Conservation (phyloP, 2,888 invertebrate genomes). For the Drosophila borborema region DNA sequence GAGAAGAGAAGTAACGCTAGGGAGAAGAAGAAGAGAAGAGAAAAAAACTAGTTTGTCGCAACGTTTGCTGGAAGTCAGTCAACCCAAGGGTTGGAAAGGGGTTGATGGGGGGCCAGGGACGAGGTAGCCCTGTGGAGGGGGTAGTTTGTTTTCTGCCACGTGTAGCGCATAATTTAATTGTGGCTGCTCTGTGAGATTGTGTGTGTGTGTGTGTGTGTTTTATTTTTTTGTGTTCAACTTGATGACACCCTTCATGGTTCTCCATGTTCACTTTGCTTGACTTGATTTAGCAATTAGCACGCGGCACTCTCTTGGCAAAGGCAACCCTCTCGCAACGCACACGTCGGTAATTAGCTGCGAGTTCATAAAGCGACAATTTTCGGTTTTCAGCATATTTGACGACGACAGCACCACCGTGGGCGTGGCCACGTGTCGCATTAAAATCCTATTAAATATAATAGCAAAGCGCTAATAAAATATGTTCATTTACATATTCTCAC, state of each 20-base stretch:
- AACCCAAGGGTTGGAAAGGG: conserved; percentile 1
- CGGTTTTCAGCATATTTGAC: conserved; percentile 10
- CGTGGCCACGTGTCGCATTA: conserved; percentile 58
- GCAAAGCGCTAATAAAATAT: conserved; percentile 62
- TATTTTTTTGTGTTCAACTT: neutral
- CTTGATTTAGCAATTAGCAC: conserved; percentile 74
- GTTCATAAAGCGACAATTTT: conserved; percentile 66
- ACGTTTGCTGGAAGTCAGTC: conserved; percentile 11
- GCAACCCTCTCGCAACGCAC: conserved; percentile 12
- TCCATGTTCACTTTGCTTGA: conserved; percentile 40
- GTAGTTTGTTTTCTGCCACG: conserved; percentile 28
- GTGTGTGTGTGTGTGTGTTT: too few species aligned
- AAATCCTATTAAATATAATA: conserved; percentile 68
- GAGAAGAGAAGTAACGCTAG: neutral
- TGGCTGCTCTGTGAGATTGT: conserved; percentile 19
- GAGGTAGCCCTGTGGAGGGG: too few species aligned
- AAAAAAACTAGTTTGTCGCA: conserved; percentile 18
- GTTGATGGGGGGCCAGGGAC: too few species aligned
- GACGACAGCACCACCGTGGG: neutral
- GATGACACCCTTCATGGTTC: conserved; percentile 19
- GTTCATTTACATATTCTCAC: conserved; percentile 64
- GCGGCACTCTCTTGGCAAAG: conserved; percentile 44
- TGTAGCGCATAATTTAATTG: conserved; percentile 71
- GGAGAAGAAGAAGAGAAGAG: neutral
- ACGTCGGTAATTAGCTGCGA: conserved; percentile 48